Evolutionary conservation across 2,113 vertebrate species (phyloP).

Genomic region (Eptesicus fuscus): DNA sequence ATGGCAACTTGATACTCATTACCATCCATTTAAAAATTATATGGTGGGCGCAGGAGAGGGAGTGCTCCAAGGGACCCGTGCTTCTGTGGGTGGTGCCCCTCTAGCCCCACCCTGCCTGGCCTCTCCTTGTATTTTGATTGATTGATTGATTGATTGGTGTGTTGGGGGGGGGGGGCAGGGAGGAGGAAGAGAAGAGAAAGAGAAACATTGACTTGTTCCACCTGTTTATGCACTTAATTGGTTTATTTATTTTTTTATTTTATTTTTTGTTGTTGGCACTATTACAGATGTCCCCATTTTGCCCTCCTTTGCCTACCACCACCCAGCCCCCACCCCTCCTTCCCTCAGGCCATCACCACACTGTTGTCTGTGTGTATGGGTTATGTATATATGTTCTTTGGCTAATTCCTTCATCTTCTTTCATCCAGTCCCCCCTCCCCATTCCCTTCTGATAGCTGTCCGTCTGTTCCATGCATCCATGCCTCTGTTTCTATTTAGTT

Average conservation of each 20-base stretch:
- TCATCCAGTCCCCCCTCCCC: too few species aligned
- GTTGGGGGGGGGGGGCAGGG: too few species aligned
- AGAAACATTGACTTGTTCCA: not conserved
- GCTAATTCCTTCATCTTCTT: too few species aligned
- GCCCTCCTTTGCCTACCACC: too few species aligned
- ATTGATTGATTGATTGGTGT: too few species aligned
- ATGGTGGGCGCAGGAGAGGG: not conserved
- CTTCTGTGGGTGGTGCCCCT: not conserved
- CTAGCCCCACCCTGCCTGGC: not conserved
- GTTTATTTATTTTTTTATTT: not conserved
- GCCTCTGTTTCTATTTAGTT: too few species aligned
- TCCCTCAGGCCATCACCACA: not conserved
- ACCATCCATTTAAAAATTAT: not conserved
- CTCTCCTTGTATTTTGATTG: not conserved
- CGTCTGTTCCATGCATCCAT: too few species aligned
- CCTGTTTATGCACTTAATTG: not conserved
- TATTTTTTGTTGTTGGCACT: not conserved
- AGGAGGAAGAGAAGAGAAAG: not conserved
- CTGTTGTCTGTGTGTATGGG: not conserved
- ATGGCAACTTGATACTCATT: not conserved
- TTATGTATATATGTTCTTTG: too few species aligned
- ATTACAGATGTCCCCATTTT: not conserved
- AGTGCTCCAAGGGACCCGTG: not conserved
- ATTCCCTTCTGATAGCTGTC: too few species aligned
- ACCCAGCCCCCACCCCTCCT: not conserved